Evolutionary conservation across 2,888 invertebrate genomes (phyloP).

Genomic region (Thereva unica): DNA sequence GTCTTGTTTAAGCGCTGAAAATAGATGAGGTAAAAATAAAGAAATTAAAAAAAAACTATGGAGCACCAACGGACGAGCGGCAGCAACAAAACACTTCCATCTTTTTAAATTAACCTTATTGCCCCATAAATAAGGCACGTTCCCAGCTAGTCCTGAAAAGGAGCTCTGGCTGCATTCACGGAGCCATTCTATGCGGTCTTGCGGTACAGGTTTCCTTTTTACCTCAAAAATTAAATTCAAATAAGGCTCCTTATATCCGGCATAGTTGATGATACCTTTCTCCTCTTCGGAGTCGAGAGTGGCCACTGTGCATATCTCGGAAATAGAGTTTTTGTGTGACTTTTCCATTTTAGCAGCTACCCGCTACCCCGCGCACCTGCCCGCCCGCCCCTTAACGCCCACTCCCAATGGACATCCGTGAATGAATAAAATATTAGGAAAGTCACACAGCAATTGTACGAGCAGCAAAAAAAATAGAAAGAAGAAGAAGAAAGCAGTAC

Average conservation of each 20-base stretch:
- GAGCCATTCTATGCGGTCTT: conserved; percentile 18
- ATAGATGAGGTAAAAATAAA: conserved; percentile 24
- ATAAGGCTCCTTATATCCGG: conserved; percentile 11
- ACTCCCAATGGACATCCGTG: conserved; percentile 27
- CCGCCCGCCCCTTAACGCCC: background rate
- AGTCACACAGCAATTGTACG: conserved; percentile 26
- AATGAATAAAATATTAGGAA: conserved; percentile 32
- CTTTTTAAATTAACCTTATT: conserved; percentile 23
- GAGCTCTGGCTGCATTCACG: conserved; percentile 31
- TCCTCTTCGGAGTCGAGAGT: conserved; percentile 25
- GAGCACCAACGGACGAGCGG: no score
- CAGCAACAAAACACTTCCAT: background rate
- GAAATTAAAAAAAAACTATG: no score
- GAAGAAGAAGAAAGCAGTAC: background rate
- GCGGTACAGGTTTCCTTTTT: conserved; percentile 19
- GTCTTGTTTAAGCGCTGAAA: background rate
- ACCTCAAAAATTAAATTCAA: conserved; percentile 35
- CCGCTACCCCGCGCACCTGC: no score
- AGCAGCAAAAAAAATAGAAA: no score
- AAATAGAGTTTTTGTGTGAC: conserved; percentile 16
- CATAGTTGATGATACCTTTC: conserved; percentile 26
- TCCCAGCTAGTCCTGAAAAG: conserved; percentile 11
- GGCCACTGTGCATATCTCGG: conserved; percentile 22
- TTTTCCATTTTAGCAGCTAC: conserved; percentile 25
- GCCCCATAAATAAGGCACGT: conserved; percentile 28